These are phyloP conservation scores for Botia kubotai DNA, from an alignment of 2,797 vertebrate genomes.

Conservation along the genomic window DNA sequence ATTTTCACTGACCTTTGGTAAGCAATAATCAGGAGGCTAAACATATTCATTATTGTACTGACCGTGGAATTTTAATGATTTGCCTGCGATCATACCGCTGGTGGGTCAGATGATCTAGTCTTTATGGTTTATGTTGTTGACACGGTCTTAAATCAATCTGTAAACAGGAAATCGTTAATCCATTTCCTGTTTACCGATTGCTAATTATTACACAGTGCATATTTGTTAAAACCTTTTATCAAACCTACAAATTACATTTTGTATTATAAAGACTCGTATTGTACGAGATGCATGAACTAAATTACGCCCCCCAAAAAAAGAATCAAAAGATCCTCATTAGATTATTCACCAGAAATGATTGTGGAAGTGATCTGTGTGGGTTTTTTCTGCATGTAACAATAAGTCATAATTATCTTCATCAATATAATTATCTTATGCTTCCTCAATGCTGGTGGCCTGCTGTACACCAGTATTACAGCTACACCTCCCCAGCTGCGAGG, in stretches of 20 bases:
- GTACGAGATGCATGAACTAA: background rate
- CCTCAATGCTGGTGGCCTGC: conserved; percentile 10
- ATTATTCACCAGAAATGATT: conserved; percentile 38
- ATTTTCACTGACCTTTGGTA: conserved; percentile 26
- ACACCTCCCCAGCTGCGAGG: conserved; percentile 26
- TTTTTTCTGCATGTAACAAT: conserved; percentile 47
- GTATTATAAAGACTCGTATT: background rate
- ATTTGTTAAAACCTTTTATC: background rate
- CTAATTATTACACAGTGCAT: background rate
- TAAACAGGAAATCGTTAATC: background rate
- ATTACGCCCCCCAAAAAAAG: background rate
- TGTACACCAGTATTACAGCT: conserved; percentile 12
- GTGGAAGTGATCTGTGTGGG: conserved; percentile 38
- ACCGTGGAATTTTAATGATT: conserved; percentile 3
- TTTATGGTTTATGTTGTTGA: background rate
- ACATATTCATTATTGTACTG: conserved; percentile 21
- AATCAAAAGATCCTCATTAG: conserved; percentile 34
- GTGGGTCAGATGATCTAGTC: conserved; percentile 5
- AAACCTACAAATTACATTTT: conserved; percentile 5
- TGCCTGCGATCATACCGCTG: conserved; percentile 1
- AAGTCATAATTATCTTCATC: conserved; percentile 55
- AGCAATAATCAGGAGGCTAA: conserved; percentile 18
- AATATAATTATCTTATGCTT: conserved; percentile 14
- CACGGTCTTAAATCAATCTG: background rate
- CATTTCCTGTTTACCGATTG: background rate